phyloP scores from a whole-genome alignment of 2,888 invertebrate genomes.

The Argynnis bischoffii region DNA sequence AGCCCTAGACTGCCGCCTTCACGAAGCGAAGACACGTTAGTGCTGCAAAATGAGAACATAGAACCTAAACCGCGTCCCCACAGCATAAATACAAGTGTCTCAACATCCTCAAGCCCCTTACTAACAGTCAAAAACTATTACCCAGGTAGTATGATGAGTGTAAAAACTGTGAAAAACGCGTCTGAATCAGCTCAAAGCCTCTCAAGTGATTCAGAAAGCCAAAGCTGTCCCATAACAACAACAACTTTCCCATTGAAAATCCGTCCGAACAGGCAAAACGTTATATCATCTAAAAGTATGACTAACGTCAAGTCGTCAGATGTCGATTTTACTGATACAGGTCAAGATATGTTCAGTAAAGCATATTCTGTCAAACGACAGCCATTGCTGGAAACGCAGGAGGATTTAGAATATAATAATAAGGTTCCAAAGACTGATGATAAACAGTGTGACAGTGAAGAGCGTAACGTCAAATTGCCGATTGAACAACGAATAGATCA shows the following conservation, averaged over 20 bases:
- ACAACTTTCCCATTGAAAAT: slow-evolving; percentile 79
- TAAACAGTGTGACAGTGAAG: slow-evolving; percentile 53
- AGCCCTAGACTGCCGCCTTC: slow-evolving; percentile 86
- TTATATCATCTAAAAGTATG: slow-evolving; percentile 84
- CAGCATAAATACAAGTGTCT: slow-evolving; percentile 83
- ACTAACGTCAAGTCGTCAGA: slow-evolving; percentile 82
- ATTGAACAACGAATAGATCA: slow-evolving; percentile 59
- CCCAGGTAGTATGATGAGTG: slow-evolving; percentile 84
- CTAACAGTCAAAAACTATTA: slow-evolving; percentile 83
- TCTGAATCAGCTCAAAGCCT: slow-evolving; percentile 86
- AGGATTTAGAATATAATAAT: slow-evolving; percentile 75
- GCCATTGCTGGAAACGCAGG: slow-evolving; percentile 71
- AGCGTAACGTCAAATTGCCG: slow-evolving; percentile 48
- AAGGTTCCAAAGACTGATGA: slow-evolving; percentile 79
- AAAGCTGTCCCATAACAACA: slow-evolving; percentile 72
- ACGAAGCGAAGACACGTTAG: slow-evolving; percentile 89
- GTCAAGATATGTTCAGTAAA: slow-evolving; percentile 64
- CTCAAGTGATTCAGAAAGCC: slow-evolving; percentile 84
- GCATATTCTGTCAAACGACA: slow-evolving; percentile 73
- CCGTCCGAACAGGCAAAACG: slow-evolving; percentile 69
- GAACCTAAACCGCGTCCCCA: slow-evolving; percentile 81
- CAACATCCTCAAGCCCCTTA: slow-evolving; percentile 87
- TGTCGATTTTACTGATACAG: slow-evolving; percentile 71
- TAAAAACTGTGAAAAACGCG: slow-evolving; percentile 82
- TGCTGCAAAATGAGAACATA: slow-evolving; percentile 67